Percentiles rank a stretch among this genome's conserved stretches.
Evolutionary conservation across 2,113 vertebrate genomes (phyloP).

Genomic region (Poicephalus gulielmi): DNA sequence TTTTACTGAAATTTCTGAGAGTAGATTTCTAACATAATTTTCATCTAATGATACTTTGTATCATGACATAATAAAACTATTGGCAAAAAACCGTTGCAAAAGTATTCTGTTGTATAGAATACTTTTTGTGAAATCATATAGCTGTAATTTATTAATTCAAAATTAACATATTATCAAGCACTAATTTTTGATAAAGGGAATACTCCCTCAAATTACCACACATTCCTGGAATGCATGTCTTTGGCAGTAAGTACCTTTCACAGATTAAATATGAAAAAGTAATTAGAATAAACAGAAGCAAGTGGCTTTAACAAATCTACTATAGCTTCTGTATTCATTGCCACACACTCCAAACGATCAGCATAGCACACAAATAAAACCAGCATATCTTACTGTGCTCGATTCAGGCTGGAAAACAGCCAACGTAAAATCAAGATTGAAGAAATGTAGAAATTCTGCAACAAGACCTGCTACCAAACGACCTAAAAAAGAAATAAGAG

Average conservation of each 20-base stretch:
- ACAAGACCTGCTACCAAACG: constrained; percentile 88
- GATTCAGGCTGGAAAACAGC: constrained; percentile 95
- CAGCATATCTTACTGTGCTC: constrained; percentile 79
- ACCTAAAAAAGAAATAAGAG: constrained; percentile 71
- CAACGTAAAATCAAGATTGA: constrained; percentile 92
- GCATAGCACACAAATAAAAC: neutral
- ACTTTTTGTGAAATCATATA: neutral
- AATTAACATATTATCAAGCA: neutral
- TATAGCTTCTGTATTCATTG: neutral
- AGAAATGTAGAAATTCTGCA: constrained; percentile 92
- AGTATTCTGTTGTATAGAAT: neutral
- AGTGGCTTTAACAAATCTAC: neutral
- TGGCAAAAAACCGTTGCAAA: neutral
- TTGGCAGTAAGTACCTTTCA: neutral
- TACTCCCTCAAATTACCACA: neutral
- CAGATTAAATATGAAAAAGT: neutral
- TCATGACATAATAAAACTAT: neutral
- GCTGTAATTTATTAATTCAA: neutral
- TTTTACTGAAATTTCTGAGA: neutral
- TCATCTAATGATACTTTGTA: neutral
- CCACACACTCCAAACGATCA: neutral
- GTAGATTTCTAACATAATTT: neutral
- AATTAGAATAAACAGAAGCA: neutral
- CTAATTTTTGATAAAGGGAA: neutral
- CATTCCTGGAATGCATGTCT: neutral